These are phyloP conservation scores for Platysternon megacephalum DNA, from an alignment of 2,113 vertebrate genomes.

Conservation along the genomic window DNA sequence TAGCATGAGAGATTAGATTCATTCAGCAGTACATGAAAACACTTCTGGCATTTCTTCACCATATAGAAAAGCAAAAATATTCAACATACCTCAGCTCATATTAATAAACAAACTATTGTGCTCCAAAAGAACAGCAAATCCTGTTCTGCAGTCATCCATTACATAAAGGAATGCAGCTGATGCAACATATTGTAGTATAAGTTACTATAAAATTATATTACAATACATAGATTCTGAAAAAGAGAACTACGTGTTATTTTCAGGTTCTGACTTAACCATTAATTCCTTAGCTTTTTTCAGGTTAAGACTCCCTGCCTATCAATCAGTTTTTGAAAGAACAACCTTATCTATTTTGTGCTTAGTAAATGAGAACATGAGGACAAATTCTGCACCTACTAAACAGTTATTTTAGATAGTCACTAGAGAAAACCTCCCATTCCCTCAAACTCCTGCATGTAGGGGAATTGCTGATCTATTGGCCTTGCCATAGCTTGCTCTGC, in stretches of 20 bases:
- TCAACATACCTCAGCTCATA: not conserved
- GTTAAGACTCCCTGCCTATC: not conserved
- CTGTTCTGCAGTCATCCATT: not conserved
- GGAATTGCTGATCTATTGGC: not conserved
- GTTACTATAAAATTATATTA: not conserved
- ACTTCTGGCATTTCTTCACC: not conserved
- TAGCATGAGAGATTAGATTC: too few species aligned
- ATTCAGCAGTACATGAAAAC: too few species aligned
- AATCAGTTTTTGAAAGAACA: not conserved
- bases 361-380: fast-evolving
- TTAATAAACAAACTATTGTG: not conserved
- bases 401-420: not conserved
- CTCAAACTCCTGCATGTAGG: not conserved
- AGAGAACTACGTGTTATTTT: not conserved
- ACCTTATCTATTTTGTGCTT: not conserved
- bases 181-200: not conserved
- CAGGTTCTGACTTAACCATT: not conserved
- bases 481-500: not conserved
- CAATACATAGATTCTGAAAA: not conserved
- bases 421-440: not conserved
- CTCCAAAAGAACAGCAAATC: not conserved
- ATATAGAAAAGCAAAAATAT: not conserved
- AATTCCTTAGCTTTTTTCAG: not conserved
- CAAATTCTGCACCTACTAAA: not conserved
- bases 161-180: not conserved